Evolutionary conservation across 37 sponge, comb jelly and placozoan genomes (phyloP).

Genomic region (Chondrilla cf. caribensis): DNA sequence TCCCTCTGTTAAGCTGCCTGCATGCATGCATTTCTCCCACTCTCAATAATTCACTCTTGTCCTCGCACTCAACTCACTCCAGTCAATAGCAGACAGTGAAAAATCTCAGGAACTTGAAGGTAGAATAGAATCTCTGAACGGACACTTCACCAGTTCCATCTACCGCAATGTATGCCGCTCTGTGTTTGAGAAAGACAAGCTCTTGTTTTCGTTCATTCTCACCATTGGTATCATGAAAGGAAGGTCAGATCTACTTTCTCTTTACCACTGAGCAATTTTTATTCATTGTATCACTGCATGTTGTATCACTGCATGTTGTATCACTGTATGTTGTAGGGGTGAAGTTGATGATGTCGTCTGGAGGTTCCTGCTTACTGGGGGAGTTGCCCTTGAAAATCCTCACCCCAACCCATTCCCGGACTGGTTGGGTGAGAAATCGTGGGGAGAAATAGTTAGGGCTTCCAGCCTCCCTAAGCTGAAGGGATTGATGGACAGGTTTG

Average conservation of each 20-base stretch:
- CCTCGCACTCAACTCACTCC: too few species aligned
- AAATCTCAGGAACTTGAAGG: conserved; percentile 77
- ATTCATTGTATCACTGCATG: too few species aligned
- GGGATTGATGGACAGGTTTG: conserved; percentile 75
- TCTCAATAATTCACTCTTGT: too few species aligned
- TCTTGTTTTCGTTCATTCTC: conserved; percentile 92
- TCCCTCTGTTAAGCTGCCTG: too few species aligned
- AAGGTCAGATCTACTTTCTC: too few species aligned
- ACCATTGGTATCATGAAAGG: conserved; percentile 86
- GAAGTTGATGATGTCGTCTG: conserved; percentile 90
- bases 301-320: too few species aligned
- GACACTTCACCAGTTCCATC: conserved; percentile 95
- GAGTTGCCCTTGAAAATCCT: conserved; percentile 98
- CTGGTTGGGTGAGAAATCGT: conserved; percentile 97
- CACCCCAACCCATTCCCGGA: conserved; percentile 95
- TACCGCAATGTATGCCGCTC: conserved; percentile 98
- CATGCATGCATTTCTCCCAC: too few species aligned
- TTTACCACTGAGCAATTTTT: too few species aligned
- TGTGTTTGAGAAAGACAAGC: conserved; percentile 98
- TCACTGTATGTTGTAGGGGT: too few species aligned
- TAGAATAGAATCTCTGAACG: conserved; percentile 85
- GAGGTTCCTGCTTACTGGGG: conserved; percentile 98
- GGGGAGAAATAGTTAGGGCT: conserved; percentile 98
- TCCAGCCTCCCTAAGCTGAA: conserved; percentile 77
- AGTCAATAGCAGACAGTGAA: conserved; percentile 91